phyloP scores from a whole-genome alignment of 2,888 invertebrate genomes.

The Drosophila neonasuta region DNA sequence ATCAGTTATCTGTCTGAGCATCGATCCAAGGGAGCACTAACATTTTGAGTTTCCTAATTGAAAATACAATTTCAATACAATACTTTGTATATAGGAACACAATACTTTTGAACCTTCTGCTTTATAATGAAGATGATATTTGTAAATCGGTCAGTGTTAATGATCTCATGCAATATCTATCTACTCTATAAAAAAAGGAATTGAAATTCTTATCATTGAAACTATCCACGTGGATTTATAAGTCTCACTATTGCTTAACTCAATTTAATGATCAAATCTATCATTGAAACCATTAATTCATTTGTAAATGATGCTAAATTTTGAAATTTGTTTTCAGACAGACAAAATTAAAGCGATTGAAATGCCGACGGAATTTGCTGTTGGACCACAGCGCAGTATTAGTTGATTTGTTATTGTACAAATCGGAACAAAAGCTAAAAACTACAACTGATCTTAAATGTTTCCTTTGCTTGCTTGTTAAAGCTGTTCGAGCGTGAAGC shows the following conservation, averaged over 20 bases:
- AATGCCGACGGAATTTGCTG: constrained; percentile 34
- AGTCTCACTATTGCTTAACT: constrained; percentile 12
- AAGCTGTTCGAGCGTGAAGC: constrained; percentile 34
- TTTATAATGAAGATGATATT: constrained; percentile 9
- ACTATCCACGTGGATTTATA: background rate
- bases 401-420: constrained; percentile 23
- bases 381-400: constrained; percentile 27
- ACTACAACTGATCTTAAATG: constrained; percentile 33
- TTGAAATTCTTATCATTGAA: constrained; percentile 7
- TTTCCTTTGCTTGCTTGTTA: constrained; percentile 7
- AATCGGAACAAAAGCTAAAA: constrained; percentile 20
- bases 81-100: constrained; percentile 20
- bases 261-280: constrained; percentile 23
- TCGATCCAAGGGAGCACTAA: constrained; percentile 11
- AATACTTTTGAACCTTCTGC: constrained; percentile 8
- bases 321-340: constrained; percentile 8
- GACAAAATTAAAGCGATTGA: constrained; percentile 10
- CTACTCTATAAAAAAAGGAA: constrained; percentile 15
- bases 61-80: constrained; percentile 9
- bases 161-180: constrained; percentile 19
- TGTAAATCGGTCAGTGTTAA: background rate
- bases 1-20: constrained; percentile 12
- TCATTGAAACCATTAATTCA: constrained; percentile 39
- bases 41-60: constrained; percentile 9
- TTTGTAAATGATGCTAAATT: constrained; percentile 4